Conservation (phyloP, 2,888 invertebrate genomes). For the Acleris emargana region DNA sequence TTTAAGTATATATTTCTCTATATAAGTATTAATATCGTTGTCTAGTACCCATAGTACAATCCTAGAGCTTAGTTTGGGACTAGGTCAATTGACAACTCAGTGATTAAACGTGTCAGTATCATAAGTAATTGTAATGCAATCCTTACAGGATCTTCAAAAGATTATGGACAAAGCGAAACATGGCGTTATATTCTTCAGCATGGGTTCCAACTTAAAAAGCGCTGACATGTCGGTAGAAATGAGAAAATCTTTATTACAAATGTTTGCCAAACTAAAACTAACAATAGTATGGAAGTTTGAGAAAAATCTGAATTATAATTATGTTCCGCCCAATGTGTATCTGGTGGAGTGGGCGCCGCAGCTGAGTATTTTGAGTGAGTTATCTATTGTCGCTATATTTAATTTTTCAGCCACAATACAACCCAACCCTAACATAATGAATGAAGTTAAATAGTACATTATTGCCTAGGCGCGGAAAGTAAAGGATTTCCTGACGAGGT, state of each 20-base stretch:
- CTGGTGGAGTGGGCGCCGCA: constrained; percentile 38
- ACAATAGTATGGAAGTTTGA: constrained; percentile 39
- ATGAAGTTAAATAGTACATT: too few species aligned
- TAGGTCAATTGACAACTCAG: too few species aligned
- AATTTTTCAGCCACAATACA: too few species aligned
- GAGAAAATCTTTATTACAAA: constrained; percentile 41
- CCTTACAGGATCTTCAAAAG: constrained; percentile 61
- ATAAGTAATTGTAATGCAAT: background rate
- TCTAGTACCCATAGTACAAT: too few species aligned
- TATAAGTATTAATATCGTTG: too few species aligned
- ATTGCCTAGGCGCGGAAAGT: too few species aligned
- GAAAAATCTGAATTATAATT: constrained; percentile 24
- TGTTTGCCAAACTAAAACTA: constrained; percentile 36
- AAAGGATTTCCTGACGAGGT: too few species aligned
- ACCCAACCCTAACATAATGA: too few species aligned
- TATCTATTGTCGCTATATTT: background rate
- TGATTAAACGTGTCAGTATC: too few species aligned
- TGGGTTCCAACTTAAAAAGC: constrained; percentile 58
- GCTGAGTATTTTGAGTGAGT: constrained; percentile 46
- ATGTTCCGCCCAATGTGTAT: constrained; percentile 35
- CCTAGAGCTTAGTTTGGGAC: too few species aligned
- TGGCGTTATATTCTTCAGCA: constrained; percentile 63
- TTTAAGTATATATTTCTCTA: too few species aligned
- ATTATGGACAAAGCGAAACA: constrained; percentile 56
- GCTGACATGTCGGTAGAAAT: constrained; percentile 53